Conservation (phyloP, 2,113 vertebrate species). For the Lasiurus cinereus region DNA sequence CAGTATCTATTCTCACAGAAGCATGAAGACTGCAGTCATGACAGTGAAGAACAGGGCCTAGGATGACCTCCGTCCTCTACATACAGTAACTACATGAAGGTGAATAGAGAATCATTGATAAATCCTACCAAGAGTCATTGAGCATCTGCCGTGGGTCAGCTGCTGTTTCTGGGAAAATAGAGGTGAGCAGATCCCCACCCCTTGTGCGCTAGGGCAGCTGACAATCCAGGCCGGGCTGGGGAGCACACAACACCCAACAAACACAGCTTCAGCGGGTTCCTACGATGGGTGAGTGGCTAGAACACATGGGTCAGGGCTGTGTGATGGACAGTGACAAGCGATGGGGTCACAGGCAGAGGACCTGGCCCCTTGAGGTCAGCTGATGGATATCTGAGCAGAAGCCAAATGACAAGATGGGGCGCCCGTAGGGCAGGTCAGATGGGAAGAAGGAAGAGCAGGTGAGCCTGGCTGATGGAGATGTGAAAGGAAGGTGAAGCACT, state of each 20-base stretch:
- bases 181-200: background rate
- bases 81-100: background rate
- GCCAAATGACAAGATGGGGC: background rate
- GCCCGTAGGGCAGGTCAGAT: fast-evolving
- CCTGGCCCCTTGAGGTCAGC: background rate
- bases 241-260: background rate
- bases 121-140: fast-evolving
- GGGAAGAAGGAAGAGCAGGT: no score
- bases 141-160: background rate
- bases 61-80: no score
- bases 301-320: background rate
- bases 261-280: background rate
- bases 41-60: fast-evolving
- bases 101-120: no score
- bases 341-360: background rate
- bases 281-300: fast-evolving
- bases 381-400: background rate
- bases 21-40: background rate
- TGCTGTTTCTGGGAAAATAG: no score
- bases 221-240: fast-evolving
- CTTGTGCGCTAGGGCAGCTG: no score
- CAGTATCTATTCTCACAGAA: no score
- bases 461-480: fast-evolving
- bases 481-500: fast-evolving
- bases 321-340: fast-evolving